phyloP scores from a whole-genome alignment of 2,888 invertebrate genomes.

The Drosophila neoperkinsi region DNA sequence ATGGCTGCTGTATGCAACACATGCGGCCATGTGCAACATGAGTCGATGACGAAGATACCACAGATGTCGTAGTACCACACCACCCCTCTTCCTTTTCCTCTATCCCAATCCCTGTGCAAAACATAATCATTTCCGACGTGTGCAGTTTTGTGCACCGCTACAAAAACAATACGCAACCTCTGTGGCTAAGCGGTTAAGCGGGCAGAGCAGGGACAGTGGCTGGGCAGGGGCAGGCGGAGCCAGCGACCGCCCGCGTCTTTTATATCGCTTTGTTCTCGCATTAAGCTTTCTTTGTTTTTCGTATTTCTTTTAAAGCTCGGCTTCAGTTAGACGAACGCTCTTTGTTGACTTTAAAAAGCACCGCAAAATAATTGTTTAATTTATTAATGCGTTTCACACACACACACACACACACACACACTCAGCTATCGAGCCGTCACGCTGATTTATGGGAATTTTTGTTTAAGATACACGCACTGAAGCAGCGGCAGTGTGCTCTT shows the following conservation, averaged over 20 bases:
- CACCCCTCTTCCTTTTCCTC: not conserved
- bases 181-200: conserved; percentile 21
- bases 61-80: conserved; percentile 12
- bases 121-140: conserved; percentile 73
- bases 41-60: conserved; percentile 59
- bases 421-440: not conserved
- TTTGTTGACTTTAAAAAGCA: conserved; percentile 60
- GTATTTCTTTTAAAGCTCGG: conserved; percentile 67
- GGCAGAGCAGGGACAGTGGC: conserved; percentile 1
- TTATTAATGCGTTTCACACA: conserved; percentile 51
- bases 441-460: conserved; percentile 58
- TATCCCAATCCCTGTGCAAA: not conserved
- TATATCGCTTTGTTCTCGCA: conserved; percentile 63
- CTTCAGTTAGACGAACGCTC: conserved; percentile 51
- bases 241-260: conserved; percentile 62
- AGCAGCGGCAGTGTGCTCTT: conserved; percentile 15
- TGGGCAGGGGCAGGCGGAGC: conserved; percentile 11
- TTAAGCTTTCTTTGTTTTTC: conserved; percentile 73
- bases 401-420: not conserved
- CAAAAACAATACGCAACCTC: conserved; percentile 63
- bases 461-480: conserved; percentile 30
- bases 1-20: conserved; percentile 67
- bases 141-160: conserved; percentile 58
- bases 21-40: conserved; percentile 74
- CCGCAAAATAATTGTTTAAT: conserved; percentile 60